Conservation (phyloP, 2,888 invertebrate genomes). For the Tetramorium bicarinatum region DNA sequence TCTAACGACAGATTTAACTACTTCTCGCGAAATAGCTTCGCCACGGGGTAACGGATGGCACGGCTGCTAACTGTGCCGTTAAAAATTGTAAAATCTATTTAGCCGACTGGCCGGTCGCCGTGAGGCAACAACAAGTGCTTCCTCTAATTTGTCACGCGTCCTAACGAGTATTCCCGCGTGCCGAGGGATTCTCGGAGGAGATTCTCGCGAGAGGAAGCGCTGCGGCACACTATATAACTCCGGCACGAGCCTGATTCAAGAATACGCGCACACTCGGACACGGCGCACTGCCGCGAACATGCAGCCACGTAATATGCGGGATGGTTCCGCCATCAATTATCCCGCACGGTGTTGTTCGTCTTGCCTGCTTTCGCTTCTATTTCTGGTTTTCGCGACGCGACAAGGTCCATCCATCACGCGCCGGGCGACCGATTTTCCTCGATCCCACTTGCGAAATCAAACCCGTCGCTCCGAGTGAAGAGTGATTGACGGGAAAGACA, state of each 20-base stretch:
- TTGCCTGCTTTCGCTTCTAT: slow-evolving; percentile 36
- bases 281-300: slow-evolving; percentile 15
- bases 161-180: slow-evolving; percentile 15
- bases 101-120: slow-evolving; percentile 21
- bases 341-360: neutral
- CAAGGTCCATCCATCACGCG: slow-evolving; percentile 41
- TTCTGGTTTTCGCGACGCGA: slow-evolving; percentile 40
- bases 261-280: neutral
- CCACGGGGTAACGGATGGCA: slow-evolving; percentile 14
- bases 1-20: slow-evolving; percentile 22
- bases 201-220: slow-evolving; percentile 23
- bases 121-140: slow-evolving; percentile 7
- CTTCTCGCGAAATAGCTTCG: slow-evolving; percentile 13
- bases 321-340: slow-evolving; percentile 56
- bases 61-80: slow-evolving; percentile 20
- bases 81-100: slow-evolving; percentile 45
- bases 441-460: slow-evolving; percentile 4
- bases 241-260: slow-evolving; percentile 26
- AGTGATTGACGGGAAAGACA: neutral
- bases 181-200: slow-evolving; percentile 14
- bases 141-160: slow-evolving; percentile 60
- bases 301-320: slow-evolving; percentile 30
- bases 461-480: neutral
- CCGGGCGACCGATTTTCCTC: slow-evolving; percentile 28
- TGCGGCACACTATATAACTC: slow-evolving; percentile 11